Base-by-base conservation (phyloP, 2,113 vertebrate genomes). In the Puntigrus tetrazona region DNA sequence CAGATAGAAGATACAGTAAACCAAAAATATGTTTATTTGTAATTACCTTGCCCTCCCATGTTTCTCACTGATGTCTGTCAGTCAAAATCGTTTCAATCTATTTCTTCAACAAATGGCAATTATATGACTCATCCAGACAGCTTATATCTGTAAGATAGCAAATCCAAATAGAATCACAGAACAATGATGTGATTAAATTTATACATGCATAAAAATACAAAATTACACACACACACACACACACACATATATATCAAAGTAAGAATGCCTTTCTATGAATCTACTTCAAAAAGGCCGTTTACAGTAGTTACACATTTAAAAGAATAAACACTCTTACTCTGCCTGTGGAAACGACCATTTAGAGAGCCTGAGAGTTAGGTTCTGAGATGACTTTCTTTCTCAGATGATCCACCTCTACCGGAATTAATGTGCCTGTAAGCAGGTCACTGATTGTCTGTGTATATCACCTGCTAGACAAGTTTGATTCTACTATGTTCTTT, bases 391-490 rank as follows among this genome's bases (percentile, higher is more conserved):
- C 11, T 8, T 69, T 41, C 20, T 20, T 18, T 77, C 41, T 59
- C 25, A 69, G n/a, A 8, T 57, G 55, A 57, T 57, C n/a, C n/a
- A 59, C 55, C 9, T 59, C 9, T 7, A 27, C 59, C 25, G n/a
- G 55, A 78, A 55, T 55, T 6, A 31, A n/a, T 27, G 3, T 55
- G 75, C 25, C 50, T n/a, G 52, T 78, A 52, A 57, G 20, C 8
- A 52, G 14, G 45, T 76, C 45, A 90, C 92, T 52, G 81, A 29
- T 34, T 78, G 88, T 75, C 3, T 83, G 59, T 43, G 9, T 20
- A 13, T 63, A 74, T 77, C 41, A 89, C 85, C 85, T 65, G 87
- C 61, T 69, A 20, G 78, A 91, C 91, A 79, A 90, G 92, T 93
- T 92, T 89, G 69, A 61, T 88, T 29, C 27, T 20, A 4, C 20